A percentile compares a stretch with the other conserved stretches of the same genome.
These are phyloP conservation scores for Diadophis punctatus DNA, from an alignment of 2,113 vertebrate species.

Conservation along the genomic window DNA sequence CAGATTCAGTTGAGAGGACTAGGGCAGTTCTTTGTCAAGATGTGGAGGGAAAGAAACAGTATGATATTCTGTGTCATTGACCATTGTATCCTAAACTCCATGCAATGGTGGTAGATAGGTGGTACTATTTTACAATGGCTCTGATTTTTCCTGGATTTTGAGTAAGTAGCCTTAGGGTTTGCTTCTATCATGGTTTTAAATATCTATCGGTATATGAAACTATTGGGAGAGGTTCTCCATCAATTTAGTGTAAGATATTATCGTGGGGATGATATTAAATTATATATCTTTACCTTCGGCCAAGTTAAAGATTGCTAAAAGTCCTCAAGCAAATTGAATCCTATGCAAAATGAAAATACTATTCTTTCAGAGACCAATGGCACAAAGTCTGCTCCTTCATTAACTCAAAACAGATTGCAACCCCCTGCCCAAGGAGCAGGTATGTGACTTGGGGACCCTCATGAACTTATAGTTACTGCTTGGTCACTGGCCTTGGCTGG, in stretches of 20 bases:
- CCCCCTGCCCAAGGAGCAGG: background rate
- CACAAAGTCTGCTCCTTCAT: background rate
- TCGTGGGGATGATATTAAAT: background rate
- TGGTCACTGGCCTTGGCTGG: background rate
- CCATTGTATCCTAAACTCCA: background rate
- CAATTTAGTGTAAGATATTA: background rate
- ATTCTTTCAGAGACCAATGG: background rate
- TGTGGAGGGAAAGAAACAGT: background rate
- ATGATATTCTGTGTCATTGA: background rate
- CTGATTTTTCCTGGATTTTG: background rate
- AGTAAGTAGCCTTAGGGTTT: background rate
- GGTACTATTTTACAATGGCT: background rate
- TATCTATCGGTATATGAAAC: background rate
- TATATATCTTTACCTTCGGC: background rate
- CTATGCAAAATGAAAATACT: background rate
- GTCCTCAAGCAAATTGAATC: background rate
- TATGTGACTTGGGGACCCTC: background rate
- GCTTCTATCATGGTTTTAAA: background rate
- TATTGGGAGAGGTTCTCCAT: background rate
- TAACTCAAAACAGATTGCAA: background rate
- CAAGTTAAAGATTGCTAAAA: background rate
- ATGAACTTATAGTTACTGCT: background rate
- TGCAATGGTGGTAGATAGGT: background rate
- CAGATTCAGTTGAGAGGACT: background rate
- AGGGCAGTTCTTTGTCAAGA: background rate